phyloP scores from a whole-genome alignment of 2,888 invertebrate genomes.

The Dioctria rufipes region DNA sequence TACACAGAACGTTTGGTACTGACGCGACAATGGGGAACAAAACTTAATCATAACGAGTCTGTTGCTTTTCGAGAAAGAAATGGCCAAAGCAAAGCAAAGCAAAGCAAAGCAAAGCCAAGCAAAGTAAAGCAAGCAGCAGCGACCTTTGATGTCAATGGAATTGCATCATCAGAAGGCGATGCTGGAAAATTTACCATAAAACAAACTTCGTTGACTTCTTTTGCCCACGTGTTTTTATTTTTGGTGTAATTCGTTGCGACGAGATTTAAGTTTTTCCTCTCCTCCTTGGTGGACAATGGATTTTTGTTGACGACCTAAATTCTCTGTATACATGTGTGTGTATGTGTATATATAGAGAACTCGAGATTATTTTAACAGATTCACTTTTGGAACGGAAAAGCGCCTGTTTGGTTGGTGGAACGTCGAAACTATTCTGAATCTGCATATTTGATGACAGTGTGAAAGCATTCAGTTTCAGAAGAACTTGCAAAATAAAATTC shows the following conservation, averaged over 20 bases:
- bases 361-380: constrained; percentile 12
- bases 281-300: constrained; percentile 5
- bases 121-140: no score
- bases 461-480: neutral
- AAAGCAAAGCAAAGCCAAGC: neutral
- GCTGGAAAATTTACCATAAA: constrained; percentile 15
- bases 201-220: constrained; percentile 15
- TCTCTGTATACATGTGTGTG: neutral
- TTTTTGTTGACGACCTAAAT: constrained; percentile 21
- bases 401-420: neutral
- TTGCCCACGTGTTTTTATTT: constrained; percentile 35
- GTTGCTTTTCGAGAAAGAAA: constrained; percentile 21
- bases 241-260: neutral
- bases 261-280: constrained; percentile 21
- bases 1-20: neutral
- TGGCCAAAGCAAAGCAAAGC: neutral
- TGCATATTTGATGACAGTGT: neutral
- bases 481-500: constrained; percentile 24
- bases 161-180: constrained; percentile 27
- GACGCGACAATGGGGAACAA: constrained; percentile 22
- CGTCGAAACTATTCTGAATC: neutral
- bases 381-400: neutral
- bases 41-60: constrained; percentile 36
- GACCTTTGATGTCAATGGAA: constrained; percentile 16
- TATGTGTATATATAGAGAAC: neutral